Base-by-base conservation (phyloP, 2,797 vertebrate species). In the Enoplosus armatus region DNA sequence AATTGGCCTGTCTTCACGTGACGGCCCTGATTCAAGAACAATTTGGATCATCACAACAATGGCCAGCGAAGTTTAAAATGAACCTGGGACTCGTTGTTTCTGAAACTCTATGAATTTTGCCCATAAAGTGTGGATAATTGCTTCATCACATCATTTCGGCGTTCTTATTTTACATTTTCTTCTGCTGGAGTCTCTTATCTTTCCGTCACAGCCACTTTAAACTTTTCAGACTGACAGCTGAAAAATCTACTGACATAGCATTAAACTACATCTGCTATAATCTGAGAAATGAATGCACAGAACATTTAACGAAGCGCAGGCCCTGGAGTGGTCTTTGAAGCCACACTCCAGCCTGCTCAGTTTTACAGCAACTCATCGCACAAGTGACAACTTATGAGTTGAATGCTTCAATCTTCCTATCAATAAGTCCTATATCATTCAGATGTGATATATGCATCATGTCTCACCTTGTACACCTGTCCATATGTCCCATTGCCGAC, bases 401-500 rank as follows among this genome's bases (percentile, higher is more conserved):
- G 18, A 69, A 63, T 53, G 26, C 18, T 54, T 68, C 10, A 6
- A 22, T 61, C 29, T 45, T 18, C n/a, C n/a, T n/a, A n/a, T n/a
- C 24, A 58, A 47, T 45, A 27, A 59, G 16, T 66, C 0, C 15
- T 5, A 5, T 9, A 60, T 72, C 18, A 68, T 45, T 43, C n/a
- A 39, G 43, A 58, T 64, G 22, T 41, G 37, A 72, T 11, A 51
- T 0, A 1, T 20, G 4, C 43, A 54, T 63, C 29, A 39, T 18
- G 24, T 55, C 95, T 96, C 87, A 98, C 97, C 97, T 98, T 98
- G 92, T 98, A 98, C 76, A 98, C 97, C 86, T 98, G 97, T 35
- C 97, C 97, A 1, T 98, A 98, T 33, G 97, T 98, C 43, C 97
- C 97, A 94, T 98, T 98, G 87, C 97, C 97, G 0, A 98, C 97